Evolutionary conservation across 2,888 invertebrate species (phyloP).

Genomic region (Drosophila basisetae): DNA sequence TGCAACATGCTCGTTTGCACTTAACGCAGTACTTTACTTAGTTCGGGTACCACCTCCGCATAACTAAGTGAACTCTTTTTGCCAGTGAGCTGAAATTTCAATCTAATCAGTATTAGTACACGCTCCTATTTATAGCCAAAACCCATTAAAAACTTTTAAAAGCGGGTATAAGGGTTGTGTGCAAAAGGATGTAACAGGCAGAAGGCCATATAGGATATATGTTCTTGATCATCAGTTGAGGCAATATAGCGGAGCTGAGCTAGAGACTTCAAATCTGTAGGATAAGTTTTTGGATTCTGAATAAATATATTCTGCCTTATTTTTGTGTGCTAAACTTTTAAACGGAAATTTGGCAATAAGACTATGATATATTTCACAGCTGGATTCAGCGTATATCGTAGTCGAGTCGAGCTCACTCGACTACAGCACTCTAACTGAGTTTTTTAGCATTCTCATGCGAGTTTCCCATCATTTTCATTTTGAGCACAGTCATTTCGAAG

Average conservation of each 20-base stretch:
- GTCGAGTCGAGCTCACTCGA: not conserved
- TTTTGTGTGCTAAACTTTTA: not conserved
- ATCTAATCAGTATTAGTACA: constrained; percentile 12
- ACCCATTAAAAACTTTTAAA: not conserved
- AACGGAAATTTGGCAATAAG: not conserved
- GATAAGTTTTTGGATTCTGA: not conserved
- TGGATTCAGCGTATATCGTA: not conserved
- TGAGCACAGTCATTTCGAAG: constrained; percentile 4
- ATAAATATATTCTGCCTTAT: no score
- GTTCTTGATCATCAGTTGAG: not conserved
- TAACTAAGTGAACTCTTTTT: not conserved
- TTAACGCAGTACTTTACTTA: constrained; percentile 7
- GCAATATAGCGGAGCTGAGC: no score
- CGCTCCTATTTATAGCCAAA: not conserved
- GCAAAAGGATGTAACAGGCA: not conserved
- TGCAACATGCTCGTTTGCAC: constrained; percentile 12
- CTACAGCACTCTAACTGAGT: not conserved
- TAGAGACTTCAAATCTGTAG: not conserved
- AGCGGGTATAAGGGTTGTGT: not conserved
- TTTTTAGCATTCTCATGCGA: constrained; percentile 18
- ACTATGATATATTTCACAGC: not conserved
- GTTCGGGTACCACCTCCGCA: not conserved
- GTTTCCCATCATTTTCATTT: constrained; percentile 35
- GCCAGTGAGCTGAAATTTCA: not conserved
- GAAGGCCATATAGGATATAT: not conserved